Conservation (phyloP, 2,113 vertebrate species). For the Solenodon paradoxus region DNA sequence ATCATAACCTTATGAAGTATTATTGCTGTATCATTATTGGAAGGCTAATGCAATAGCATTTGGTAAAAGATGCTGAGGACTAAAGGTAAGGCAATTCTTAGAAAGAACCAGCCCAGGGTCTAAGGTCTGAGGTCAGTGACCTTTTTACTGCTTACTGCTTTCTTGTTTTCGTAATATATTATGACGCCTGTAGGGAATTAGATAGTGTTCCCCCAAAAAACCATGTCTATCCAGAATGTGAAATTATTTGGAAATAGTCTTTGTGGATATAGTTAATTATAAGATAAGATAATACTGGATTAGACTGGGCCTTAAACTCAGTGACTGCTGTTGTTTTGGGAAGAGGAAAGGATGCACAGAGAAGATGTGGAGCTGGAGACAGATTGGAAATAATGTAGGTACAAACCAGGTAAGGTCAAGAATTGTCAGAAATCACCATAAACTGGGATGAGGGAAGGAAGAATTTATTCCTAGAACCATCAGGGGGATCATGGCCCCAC, state of each 20-base stretch:
- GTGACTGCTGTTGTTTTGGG: not conserved
- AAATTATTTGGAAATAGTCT: not conserved
- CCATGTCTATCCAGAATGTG: not conserved
- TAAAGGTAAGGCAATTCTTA: not conserved
- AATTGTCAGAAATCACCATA: not conserved
- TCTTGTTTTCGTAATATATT: slow-evolving; percentile 5
- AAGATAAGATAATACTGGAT: not conserved
- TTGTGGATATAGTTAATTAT: not conserved
- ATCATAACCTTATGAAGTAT: not conserved
- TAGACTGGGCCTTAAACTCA: not conserved
- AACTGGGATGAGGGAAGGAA: not conserved
- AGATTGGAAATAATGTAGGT: not conserved
- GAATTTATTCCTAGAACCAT: not conserved
- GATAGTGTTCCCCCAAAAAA: not conserved
- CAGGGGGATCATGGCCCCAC: not conserved
- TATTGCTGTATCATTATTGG: too few relatives aligned
- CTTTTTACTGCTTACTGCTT: not conserved
- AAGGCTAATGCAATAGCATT: not conserved
- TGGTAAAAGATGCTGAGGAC: not conserved
- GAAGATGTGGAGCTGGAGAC: not conserved
- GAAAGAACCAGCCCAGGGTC: not conserved
- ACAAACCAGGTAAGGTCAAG: not conserved
- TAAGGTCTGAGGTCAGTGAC: not conserved
- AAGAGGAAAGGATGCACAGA: not conserved
- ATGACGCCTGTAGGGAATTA: not conserved